Percentiles rank a stretch among this genome's conserved stretches.
These are phyloP conservation scores for Phyto melanocephala DNA, from an alignment of 2,888 invertebrate species.

Conservation along the genomic window DNA sequence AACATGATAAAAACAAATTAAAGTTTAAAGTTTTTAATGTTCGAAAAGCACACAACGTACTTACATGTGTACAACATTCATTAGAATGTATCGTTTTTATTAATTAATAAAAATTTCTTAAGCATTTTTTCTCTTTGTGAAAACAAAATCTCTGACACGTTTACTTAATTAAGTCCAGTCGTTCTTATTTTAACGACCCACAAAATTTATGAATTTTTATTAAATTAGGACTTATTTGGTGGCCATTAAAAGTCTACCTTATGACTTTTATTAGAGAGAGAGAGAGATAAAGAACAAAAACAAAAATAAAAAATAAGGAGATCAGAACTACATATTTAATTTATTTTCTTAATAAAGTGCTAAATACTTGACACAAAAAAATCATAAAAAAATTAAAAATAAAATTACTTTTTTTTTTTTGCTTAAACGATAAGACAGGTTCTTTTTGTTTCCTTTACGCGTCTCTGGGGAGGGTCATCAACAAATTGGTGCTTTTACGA, in stretches of 20 bases:
- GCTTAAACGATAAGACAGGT: background rate
- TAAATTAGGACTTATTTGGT: background rate
- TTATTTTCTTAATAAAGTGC: background rate
- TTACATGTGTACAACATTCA: background rate
- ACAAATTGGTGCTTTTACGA: background rate
- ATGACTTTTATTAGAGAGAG: too few species aligned
- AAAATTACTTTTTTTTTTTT: background rate
- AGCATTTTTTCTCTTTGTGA: background rate
- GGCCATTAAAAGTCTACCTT: background rate
- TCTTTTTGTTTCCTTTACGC: background rate
- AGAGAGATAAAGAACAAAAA: too few species aligned
- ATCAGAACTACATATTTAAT: background rate
- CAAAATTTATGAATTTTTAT: background rate
- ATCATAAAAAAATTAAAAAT: background rate
- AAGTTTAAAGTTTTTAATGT: background rate
- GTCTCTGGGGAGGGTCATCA: background rate
- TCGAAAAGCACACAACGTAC: background rate
- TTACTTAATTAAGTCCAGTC: background rate
- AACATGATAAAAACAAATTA: background rate
- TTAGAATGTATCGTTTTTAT: background rate
- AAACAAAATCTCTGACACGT: background rate
- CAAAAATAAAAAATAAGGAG: too few species aligned
- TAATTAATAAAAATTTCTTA: background rate
- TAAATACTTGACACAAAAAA: constrained; percentile 18
- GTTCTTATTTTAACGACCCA: background rate